Evolutionary conservation across 2,797 vertebrate species (phyloP).

Genomic region (Geotrypetes seraphini): DNA sequence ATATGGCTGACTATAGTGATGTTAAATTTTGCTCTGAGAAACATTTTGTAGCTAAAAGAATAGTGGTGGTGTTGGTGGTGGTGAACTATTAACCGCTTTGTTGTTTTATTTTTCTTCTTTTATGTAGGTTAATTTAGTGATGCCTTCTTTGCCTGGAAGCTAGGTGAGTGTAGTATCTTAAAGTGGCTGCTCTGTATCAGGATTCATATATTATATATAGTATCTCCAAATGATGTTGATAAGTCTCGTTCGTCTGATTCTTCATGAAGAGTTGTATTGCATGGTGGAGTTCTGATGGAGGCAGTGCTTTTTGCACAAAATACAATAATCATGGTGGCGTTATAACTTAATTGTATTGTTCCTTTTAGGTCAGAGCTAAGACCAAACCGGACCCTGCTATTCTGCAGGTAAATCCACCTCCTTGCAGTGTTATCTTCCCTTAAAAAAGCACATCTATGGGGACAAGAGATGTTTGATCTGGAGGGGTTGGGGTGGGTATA

Average conservation of each 20-base stretch:
- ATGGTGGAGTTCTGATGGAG: conserved; percentile 49
- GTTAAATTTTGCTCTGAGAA: conserved; percentile 24
- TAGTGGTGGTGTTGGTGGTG: fast-evolving
- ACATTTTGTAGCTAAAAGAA: fast-evolving
- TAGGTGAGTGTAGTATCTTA: background rate
- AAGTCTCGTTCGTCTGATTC: conserved; percentile 11
- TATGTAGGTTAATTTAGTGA: too few relatives aligned
- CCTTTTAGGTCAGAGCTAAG: background rate
- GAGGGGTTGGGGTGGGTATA: too few relatives aligned
- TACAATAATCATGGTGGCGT: fast-evolving
- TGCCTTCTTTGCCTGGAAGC: background rate
- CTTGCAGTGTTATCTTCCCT: fast-evolving
- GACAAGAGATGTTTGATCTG: too few relatives aligned
- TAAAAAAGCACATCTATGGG: too few relatives aligned
- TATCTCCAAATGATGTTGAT: background rate
- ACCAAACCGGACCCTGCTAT: background rate
- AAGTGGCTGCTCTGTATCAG: background rate
- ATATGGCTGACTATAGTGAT: conserved; percentile 41
- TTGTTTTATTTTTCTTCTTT: too few relatives aligned
- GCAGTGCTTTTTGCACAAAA: background rate
- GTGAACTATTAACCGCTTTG: fast-evolving
- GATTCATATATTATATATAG: background rate
- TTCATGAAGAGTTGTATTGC: conserved; percentile 24
- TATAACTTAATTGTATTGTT: background rate
- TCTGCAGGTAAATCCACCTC: background rate